Conservation (phyloP, 2,888 invertebrate genomes). For the Drosophila prolongata region DNA sequence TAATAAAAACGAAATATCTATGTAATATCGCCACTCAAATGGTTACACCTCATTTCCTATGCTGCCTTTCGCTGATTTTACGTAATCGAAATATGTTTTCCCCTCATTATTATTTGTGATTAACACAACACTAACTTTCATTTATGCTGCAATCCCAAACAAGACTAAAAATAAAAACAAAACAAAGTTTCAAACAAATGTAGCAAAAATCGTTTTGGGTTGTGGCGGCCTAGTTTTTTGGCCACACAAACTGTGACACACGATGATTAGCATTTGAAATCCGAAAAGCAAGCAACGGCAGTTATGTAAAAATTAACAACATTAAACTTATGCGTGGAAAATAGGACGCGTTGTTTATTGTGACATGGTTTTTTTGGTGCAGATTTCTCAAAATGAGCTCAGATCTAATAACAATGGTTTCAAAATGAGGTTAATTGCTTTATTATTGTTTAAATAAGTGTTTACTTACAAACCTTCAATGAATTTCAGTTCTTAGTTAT, state of each 20-base stretch:
- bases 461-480: too few species aligned
- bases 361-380: slow-evolving; percentile 7
- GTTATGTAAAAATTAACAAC: slow-evolving; percentile 49
- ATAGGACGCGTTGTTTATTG: slow-evolving; percentile 22
- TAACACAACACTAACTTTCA: slow-evolving; percentile 67
- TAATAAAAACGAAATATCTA: too few species aligned
- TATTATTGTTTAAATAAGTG: too few species aligned
- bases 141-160: slow-evolving; percentile 67
- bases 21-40: background rate
- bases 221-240: slow-evolving; percentile 36
- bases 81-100: slow-evolving; percentile 71
- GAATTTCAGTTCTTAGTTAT: too few species aligned
- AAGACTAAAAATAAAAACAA: background rate
- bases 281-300: slow-evolving; percentile 24
- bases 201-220: slow-evolving; percentile 21
- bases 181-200: slow-evolving; percentile 45
- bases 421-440: too few species aligned
- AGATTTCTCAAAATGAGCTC: slow-evolving; percentile 1
- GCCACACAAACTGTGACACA: slow-evolving; percentile 38
- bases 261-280: slow-evolving; percentile 44
- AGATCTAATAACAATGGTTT: background rate
- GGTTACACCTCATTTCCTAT: slow-evolving; percentile 37
- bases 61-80: slow-evolving; percentile 45
- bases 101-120: slow-evolving; percentile 59
- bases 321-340: slow-evolving; percentile 36